These are phyloP conservation scores for Sinonovacula constricta DNA, from an alignment of 1,140 invertebrate genomes.

Conservation along the genomic window DNA sequence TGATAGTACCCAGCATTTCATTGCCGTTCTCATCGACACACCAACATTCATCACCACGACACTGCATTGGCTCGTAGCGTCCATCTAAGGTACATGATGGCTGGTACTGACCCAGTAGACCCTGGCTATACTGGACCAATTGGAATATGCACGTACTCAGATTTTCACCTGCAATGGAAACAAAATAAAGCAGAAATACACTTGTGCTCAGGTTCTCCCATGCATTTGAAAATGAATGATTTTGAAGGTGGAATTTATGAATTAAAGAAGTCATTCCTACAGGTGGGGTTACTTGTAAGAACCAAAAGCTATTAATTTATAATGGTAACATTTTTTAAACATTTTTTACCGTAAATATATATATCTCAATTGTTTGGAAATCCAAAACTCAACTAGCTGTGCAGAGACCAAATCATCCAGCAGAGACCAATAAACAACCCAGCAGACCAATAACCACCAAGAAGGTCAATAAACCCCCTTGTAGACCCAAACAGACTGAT, in stretches of 20 bases:
- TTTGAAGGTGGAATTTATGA: no score
- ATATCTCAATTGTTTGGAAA: neutral
- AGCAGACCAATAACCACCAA: no score
- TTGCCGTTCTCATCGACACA: slow-evolving; percentile 62
- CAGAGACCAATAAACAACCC: no score
- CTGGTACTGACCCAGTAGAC: slow-evolving; percentile 58
- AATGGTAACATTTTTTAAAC: neutral
- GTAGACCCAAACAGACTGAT: no score
- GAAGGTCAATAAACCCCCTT: no score
- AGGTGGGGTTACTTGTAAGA: neutral
- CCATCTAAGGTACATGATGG: slow-evolving; percentile 65
- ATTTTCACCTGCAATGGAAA: slow-evolving; percentile 62
- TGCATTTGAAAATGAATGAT: neutral
- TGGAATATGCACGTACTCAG: slow-evolving; percentile 66
- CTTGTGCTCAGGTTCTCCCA: neutral
- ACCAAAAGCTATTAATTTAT: neutral
- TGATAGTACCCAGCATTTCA: slow-evolving; percentile 51
- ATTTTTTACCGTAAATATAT: neutral
- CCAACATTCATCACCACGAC: slow-evolving; percentile 64
- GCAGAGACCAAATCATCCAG: no score
- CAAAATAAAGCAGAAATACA: neutral
- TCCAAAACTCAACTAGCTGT: no score
- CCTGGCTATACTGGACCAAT: slow-evolving; percentile 57
- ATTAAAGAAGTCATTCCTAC: neutral
- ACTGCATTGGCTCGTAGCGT: slow-evolving; percentile 66